Evolutionary conservation across 2,113 vertebrate species (phyloP).

Genomic region (Hydropotes inermis): DNA sequence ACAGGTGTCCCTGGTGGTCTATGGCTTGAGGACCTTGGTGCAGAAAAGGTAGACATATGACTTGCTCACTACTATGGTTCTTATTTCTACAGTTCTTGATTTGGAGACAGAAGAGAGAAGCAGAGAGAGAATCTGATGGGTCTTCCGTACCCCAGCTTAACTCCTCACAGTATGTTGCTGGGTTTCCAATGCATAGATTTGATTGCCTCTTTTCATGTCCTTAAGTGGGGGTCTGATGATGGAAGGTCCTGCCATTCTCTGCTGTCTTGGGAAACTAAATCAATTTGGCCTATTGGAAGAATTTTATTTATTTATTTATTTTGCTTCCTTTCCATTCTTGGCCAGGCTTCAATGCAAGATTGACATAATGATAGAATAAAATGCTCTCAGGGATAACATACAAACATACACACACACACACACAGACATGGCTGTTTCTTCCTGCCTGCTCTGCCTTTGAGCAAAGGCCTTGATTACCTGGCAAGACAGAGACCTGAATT

Average conservation of each 20-base stretch:
- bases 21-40: accelerated
- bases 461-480: neutral
- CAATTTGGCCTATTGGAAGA: neutral
- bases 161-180: neutral
- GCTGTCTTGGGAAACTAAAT: neutral
- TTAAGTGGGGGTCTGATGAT: neutral
- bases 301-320: neutral
- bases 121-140: neutral
- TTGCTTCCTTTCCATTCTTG: neutral
- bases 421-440: accelerated
- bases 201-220: neutral
- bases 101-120: neutral
- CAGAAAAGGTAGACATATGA: neutral
- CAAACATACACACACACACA: neutral
- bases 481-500: neutral
- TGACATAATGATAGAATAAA: neutral
- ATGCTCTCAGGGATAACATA: neutral
- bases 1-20: neutral
- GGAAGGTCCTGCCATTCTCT: neutral
- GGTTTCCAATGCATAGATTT: too few species aligned
- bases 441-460: too few species aligned
- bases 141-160: neutral
- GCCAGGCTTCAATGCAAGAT: neutral
- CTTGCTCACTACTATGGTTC: accelerated
- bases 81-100: neutral